phyloP scores from a whole-genome alignment of 2,797 vertebrate species.

The Rhinogobio ventralis region DNA sequence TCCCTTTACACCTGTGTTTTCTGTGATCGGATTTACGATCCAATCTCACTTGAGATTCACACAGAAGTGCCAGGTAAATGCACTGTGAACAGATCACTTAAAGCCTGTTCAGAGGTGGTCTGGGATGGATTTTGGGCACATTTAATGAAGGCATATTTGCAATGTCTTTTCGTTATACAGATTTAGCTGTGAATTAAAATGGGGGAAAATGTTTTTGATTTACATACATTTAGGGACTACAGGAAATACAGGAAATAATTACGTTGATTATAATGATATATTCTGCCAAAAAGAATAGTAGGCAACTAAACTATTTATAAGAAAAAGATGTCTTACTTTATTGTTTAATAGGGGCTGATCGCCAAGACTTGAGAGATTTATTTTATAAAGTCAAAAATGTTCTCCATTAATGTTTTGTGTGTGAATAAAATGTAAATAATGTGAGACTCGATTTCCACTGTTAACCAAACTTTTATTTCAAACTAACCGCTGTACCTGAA shows the following conservation, averaged over 20 bases:
- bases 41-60: not conserved
- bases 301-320: too few species aligned
- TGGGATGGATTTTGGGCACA: not conserved
- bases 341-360: too few species aligned
- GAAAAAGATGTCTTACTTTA: too few species aligned
- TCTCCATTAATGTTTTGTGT: too few species aligned
- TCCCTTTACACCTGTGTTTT: not conserved
- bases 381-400: too few species aligned
- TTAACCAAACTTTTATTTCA: not conserved
- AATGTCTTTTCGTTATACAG: not conserved
- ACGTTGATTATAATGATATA: too few species aligned
- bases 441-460: not conserved
- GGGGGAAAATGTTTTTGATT: too few species aligned
- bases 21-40: not conserved
- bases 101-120: not conserved
- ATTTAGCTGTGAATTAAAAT: not conserved
- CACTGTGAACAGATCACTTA: not conserved
- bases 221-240: too few species aligned
- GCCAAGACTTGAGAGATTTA: too few species aligned
- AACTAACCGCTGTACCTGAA: not conserved
- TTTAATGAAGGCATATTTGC: not conserved
- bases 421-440: not conserved
- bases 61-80: not conserved
- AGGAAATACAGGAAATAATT: too few species aligned
- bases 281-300: too few species aligned